Evolutionary conservation across 1,140 invertebrate species (phyloP), one percentile per base, ranked within the genome.

Genomic region (Pseudomyrmex dendroicus): DNA sequence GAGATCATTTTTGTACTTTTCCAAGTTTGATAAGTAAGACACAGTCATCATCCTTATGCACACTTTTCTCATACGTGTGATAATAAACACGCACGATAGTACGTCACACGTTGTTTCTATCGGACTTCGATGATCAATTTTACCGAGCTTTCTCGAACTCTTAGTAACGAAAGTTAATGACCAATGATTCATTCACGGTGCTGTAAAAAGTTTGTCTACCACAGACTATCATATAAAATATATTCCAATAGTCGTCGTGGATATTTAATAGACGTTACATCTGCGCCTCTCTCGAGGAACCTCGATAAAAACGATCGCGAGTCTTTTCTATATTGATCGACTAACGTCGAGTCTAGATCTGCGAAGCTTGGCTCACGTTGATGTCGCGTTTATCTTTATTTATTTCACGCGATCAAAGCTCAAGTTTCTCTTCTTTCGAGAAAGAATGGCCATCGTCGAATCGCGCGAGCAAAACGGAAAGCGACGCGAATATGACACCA

Each of bases 1-100:
- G 82, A 78, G 72, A 70, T 70, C 56, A 87, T 35, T 59, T 68
- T 70, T 83, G 68, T 86, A 86, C 52, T 62, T 78, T 80, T 80
- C 20, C 63, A 35, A 77, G 63, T 80, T 78, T 15, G 12, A 57
- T 61, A 80, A 78, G 44, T 78, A 78, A 59, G 66, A 59, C n/a
- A 70, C n/a, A 20, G 48, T 68, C 20, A 48, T 70, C 54, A 20
- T 17, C 13, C n/a, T 61, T 46, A 50, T 4, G 62, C 25, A 57
- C 25, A 57, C 54, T 12, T 10, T 48, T 59, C 0, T 15, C 63
- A 13, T 17, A 44, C 44, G 44, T 46, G 54, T 57, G 15, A 57
- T 68, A 35, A 48, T 54, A 10, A 20, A 10, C 52, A 12, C 48
- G 17, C 48, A 35, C 35, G 35, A 35, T 35, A 7, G 12, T 48